Percentiles rank a stretch among this genome's conserved stretches.
phyloP scores from a whole-genome alignment of 2,797 vertebrate species.

The Cirrhinus molitorella region DNA sequence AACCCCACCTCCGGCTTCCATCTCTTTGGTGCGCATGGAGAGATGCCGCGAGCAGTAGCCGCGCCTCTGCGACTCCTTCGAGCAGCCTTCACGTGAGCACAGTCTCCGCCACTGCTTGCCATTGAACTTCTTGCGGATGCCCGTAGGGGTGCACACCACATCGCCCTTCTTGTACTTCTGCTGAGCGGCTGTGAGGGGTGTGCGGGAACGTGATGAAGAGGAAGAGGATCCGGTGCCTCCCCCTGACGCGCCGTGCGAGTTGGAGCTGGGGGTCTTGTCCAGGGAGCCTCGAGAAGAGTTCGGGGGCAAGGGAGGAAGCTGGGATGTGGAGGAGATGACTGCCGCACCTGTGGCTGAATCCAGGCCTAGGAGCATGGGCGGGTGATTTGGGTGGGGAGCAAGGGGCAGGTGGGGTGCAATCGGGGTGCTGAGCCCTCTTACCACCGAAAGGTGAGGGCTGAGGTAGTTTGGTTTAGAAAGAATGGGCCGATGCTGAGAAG shows the following conservation, averaged over 20 bases:
- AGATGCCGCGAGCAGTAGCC: conserved; percentile 94
- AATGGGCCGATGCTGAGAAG: conserved; percentile 79
- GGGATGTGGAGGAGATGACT: conserved; percentile 74
- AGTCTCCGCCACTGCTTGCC: conserved; percentile 94
- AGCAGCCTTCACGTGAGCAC: conserved; percentile 92
- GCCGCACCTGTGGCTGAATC: conserved; percentile 70
- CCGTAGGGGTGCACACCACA: conserved; percentile 92
- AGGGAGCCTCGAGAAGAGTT: conserved; percentile 73
- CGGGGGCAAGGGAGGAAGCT: conserved; percentile 75
- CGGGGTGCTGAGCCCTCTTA: conserved; percentile 77
- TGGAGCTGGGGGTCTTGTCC: conserved; percentile 78
- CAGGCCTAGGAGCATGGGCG: conserved; percentile 79
- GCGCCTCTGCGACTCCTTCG: conserved; percentile 91
- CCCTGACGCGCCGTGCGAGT: conserved; percentile 69
- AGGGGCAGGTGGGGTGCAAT: conserved; percentile 74
- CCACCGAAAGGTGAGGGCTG: conserved; percentile 71
- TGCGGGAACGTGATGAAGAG: conserved; percentile 85
- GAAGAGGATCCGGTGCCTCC: conserved; percentile 76
- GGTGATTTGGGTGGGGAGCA: conserved; percentile 81
- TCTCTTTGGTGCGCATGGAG: conserved; percentile 96
- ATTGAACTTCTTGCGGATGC: conserved; percentile 95
- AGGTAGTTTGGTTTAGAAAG: conserved; percentile 86
- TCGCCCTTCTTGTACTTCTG: conserved; percentile 96
- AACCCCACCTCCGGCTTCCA: conserved; percentile 85
- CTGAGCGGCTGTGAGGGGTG: conserved; percentile 88